These are phyloP conservation scores for Sarcophilus harrisii DNA, from an alignment of 2,797 vertebrate species.

Conservation along the genomic window DNA sequence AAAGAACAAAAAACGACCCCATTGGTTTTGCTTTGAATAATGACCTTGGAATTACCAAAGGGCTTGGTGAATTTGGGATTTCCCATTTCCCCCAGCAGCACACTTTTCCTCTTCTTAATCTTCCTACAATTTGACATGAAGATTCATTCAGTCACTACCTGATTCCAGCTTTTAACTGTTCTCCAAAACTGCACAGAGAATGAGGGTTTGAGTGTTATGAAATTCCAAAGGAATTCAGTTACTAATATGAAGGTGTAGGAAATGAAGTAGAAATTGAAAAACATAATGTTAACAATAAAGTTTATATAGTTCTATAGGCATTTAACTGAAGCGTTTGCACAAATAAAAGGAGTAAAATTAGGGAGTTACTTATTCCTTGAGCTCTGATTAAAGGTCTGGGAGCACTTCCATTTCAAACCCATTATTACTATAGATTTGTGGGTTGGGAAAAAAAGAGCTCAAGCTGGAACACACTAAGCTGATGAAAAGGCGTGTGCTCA, in stretches of 20 bases:
- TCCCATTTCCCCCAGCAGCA: not conserved
- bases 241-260: not conserved
- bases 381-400: not conserved
- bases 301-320: not conserved
- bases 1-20: too few species aligned
- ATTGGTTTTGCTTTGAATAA: not conserved
- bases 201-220: not conserved
- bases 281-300: not conserved
- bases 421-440: conserved; percentile 7
- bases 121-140: not conserved
- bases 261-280: not conserved
- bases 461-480: not conserved
- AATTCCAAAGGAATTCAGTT: not conserved
- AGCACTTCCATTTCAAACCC: conserved; percentile 4
- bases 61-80: not conserved
- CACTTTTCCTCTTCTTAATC: not conserved
- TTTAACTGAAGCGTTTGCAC: not conserved
- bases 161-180: not conserved
- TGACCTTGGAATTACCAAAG: not conserved
- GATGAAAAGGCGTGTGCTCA: not conserved
- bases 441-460: not conserved
- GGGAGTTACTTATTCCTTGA: not conserved
- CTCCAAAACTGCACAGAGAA: not conserved
- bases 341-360: not conserved
- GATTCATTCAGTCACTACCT: not conserved